A percentile compares a stretch with the other conserved stretches of the same genome.
Conservation (phyloP, 1,140 invertebrate species). For the Epicauta chinensis region DNA sequence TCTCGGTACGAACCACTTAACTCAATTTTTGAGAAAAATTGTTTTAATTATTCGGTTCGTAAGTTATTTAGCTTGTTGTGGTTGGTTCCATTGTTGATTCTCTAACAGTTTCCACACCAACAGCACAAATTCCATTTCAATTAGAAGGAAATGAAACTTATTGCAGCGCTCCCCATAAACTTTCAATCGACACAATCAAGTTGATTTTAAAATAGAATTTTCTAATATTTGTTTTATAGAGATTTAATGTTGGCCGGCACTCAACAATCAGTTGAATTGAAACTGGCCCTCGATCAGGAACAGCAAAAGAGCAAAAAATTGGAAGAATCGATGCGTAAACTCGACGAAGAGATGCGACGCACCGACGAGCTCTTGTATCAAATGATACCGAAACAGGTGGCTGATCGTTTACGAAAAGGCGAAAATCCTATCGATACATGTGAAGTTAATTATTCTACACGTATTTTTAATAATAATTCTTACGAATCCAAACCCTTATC, state of each 20-base stretch:
- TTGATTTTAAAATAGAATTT: too few relatives aligned
- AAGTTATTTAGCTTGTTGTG: too few relatives aligned
- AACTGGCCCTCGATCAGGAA: conserved; percentile 92
- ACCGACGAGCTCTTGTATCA: conserved; percentile 95
- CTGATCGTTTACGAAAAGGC: conserved; percentile 83
- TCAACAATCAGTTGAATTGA: conserved; percentile 94
- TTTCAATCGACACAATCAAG: too few relatives aligned
- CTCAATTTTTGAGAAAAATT: too few relatives aligned
- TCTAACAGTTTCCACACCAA: too few relatives aligned
- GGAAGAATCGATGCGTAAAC: conserved; percentile 91
- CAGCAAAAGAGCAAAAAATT: conserved; percentile 94
- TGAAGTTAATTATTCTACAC: conserved; percentile 57
- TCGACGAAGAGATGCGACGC: conserved; percentile 92
- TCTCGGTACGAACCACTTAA: too few relatives aligned
- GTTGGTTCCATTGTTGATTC: too few relatives aligned
- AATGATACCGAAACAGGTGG: conserved; percentile 97
- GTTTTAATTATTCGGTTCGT: too few relatives aligned
- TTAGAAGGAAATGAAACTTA: too few relatives aligned
- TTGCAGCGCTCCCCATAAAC: too few relatives aligned
- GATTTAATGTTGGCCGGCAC: conserved; percentile 95
- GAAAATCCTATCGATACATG: conserved; percentile 93
- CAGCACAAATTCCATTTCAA: too few relatives aligned
- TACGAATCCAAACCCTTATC: not conserved
- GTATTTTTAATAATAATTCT: not conserved
- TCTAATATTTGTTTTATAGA: conserved; percentile 47